A percentile compares a stretch with the other conserved stretches of the same genome.
These are phyloP conservation scores for Erebia aethiops DNA, from an alignment of 2,888 invertebrate genomes.

Conservation along the genomic window DNA sequence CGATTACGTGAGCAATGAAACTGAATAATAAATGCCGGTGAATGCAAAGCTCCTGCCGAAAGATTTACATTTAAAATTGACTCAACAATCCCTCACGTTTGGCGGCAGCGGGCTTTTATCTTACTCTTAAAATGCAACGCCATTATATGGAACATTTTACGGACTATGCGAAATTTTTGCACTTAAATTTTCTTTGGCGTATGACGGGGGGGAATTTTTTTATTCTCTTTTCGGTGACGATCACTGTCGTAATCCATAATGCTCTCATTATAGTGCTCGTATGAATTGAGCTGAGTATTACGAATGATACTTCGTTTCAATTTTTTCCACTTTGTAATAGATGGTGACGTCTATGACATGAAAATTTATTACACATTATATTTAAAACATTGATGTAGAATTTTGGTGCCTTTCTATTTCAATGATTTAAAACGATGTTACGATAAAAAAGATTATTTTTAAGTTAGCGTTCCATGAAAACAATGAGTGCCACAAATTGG, in stretches of 20 bases:
- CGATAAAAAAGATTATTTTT: too few relatives aligned
- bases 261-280: neutral
- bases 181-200: conserved; percentile 45
- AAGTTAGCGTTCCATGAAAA: too few relatives aligned
- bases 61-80: conserved; percentile 51
- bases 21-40: conserved; percentile 39
- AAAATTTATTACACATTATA: too few relatives aligned
- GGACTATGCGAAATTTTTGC: conserved; percentile 43
- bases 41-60: conserved; percentile 39
- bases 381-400: too few relatives aligned
- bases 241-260: neutral
- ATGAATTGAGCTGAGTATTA: neutral
- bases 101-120: conserved; percentile 54
- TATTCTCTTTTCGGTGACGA: neutral
- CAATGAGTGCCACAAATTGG: too few relatives aligned
- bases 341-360: neutral
- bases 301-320: neutral
- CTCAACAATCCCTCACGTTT: conserved; percentile 50
- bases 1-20: conserved; percentile 40
- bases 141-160: conserved; percentile 48
- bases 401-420: too few relatives aligned
- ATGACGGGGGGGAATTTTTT: neutral
- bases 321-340: neutral
- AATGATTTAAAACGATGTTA: too few relatives aligned
- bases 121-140: conserved; percentile 55